Conservation (phyloP, 1,140 invertebrate species). For the Teleopsis dalmanni region DNA sequence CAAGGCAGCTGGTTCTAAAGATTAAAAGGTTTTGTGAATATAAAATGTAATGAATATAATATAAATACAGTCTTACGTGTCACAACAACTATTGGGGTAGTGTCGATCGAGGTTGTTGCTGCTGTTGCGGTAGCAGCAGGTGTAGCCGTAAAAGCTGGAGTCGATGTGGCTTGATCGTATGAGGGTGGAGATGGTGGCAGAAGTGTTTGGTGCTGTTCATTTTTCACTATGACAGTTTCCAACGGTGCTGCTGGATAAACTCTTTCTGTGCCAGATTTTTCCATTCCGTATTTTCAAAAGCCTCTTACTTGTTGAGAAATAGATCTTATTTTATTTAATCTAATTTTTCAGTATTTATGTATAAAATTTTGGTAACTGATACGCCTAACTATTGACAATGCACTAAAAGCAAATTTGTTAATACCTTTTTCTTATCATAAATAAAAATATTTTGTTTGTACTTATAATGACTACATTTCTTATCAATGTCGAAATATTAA, state of each 20-base stretch:
- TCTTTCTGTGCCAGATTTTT: background rate
- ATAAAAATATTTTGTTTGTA: too few species aligned
- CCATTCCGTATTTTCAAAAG: too few species aligned
- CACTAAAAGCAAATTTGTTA: too few species aligned
- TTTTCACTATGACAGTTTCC: conserved; percentile 14
- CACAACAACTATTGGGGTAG: conserved; percentile 24
- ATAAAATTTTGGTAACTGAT: too few species aligned
- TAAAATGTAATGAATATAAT: background rate
- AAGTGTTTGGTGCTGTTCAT: conserved; percentile 16
- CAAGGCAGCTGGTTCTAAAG: background rate
- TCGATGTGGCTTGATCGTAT: conserved; percentile 28
- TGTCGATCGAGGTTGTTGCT: too few species aligned
- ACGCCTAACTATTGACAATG: too few species aligned
- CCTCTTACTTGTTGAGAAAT: too few species aligned
- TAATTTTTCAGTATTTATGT: too few species aligned
- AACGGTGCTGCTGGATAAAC: conserved; percentile 26
- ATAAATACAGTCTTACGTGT: conserved; percentile 16
- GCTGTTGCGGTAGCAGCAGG: conserved; percentile 7
- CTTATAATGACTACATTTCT: too few species aligned
- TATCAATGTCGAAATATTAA: too few species aligned
- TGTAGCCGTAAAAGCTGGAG: conserved; percentile 16
- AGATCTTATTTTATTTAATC: too few species aligned
- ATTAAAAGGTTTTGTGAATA: background rate
- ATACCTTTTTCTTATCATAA: too few species aligned
- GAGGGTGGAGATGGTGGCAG: conserved; percentile 23